phyloP scores from a whole-genome alignment of 2,888 invertebrate species.

The Phaonia tiefii region DNA sequence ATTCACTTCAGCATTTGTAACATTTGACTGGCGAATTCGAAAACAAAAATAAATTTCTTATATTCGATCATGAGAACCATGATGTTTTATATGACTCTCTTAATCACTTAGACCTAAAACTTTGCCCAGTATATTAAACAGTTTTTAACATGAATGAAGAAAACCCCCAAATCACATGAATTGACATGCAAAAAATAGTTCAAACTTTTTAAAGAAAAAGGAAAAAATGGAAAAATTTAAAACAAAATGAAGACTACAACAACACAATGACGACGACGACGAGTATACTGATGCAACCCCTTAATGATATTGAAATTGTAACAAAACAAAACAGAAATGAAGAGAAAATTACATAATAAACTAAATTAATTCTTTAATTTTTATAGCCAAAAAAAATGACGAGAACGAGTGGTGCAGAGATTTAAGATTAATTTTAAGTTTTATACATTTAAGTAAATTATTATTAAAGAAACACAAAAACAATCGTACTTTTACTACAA shows the following conservation, averaged over 20 bases:
- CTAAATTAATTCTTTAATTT: constrained; percentile 78
- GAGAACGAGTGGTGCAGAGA: not conserved
- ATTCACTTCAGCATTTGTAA: no score
- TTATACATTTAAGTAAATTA: constrained; percentile 63
- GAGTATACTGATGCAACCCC: not conserved
- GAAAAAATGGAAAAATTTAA: constrained; percentile 61
- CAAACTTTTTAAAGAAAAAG: constrained; percentile 63
- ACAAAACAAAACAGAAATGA: constrained; percentile 55
- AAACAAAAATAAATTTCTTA: no score
- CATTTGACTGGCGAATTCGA: no score
- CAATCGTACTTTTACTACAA: constrained; percentile 42
- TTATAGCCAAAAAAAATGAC: constrained; percentile 77
- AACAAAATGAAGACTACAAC: constrained; percentile 65
- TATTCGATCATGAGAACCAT: no score
- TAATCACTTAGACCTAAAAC: no score
- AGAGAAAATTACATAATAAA: constrained; percentile 69
- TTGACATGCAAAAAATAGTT: constrained; percentile 65
- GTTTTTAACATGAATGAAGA: no score
- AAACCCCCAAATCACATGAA: constrained; percentile 54
- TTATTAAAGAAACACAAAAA: constrained; percentile 48
- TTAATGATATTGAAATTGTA: not conserved
- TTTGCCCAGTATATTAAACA: no score
- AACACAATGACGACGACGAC: not conserved
- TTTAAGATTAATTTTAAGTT: constrained; percentile 63
- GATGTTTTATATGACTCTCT: no score